Evolutionary conservation across 2,888 invertebrate genomes (phyloP), one percentile per base, ranked within the genome.

Genomic region (Piscicola geometra): DNA sequence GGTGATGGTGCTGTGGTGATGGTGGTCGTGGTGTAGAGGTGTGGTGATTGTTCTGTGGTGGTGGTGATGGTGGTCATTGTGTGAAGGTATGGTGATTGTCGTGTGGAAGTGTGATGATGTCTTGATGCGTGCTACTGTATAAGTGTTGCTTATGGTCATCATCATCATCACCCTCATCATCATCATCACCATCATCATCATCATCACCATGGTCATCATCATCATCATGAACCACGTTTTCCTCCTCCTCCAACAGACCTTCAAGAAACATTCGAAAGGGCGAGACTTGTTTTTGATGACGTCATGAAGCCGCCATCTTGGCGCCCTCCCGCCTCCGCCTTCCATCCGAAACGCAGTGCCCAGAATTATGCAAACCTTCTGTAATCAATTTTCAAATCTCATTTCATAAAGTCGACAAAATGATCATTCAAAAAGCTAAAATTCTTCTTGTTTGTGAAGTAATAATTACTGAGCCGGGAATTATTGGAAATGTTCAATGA

Each of bases 241-340:
- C 47, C 70, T 28, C n/a, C 21, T 68, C 30, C 33, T 28, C 9
- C 1, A 3, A 12, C 70, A 70, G 70, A 70, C 28, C 47, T 70
- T 28, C 33, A 1, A 70, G 70, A 70, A 32, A 70, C 36, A 36
- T 70, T 35, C 36, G 70, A 70, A 18, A 25, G 9, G 36, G 70
- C 70, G 3, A 36, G 33, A 36, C 70, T 33, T 36, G 70, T 41
- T 41, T 70, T 70, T 35, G 36, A 70, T 36, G 70, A 70, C 70
- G 36, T 36, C 35, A 35, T 36, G 36, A 41, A 32, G 33, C 28
- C 47, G 47, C 70, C 70, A 70, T 70, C 36, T 18, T 32, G 36
- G 70, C 33, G 25, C 28, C 70, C 36, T 36, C 41, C n/a, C n/a
- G n/a, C n/a, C n/a, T n/a, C n/a, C n/a, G n/a, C n/a, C n/a, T n/a